Evolutionary conservation across 1,140 invertebrate genomes (phyloP), one percentile per base, ranked within the genome.

Genomic region (Cydia amplana): DNA sequence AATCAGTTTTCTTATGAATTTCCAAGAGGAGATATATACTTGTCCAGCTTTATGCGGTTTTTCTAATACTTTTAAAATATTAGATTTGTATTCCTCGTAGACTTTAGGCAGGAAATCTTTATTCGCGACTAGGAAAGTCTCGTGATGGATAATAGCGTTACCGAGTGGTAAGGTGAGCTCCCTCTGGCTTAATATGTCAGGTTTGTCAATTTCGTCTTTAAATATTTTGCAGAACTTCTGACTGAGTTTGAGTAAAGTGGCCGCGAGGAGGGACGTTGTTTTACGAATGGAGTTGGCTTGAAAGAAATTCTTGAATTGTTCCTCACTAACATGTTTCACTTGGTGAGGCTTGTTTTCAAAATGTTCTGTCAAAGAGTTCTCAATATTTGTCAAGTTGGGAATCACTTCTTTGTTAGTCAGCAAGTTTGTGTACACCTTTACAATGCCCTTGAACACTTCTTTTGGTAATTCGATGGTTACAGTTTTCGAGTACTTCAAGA

Each of bases 41-140:
- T 95, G 93, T 0, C 94, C 94, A 0, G 94, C 94, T 91, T 95
- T 95, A 74, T 95, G 94, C 1, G 95, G 95, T 81, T 95, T 95
- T 81, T 94, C 94, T 18, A 95, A 87, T 72, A 94, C 90, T 86
- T 95, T 95, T 72, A 90, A 84, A 43, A 95, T 93, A 78, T 94
- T 94, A 18, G 91, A 87, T 84, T 95, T 94, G 74, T 95, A 94
- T 77, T 94, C 91, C 46, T 93, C 87, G 84, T 94, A 95, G 78
- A 95, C 89, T 32, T 79, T 90, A 60, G 87, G 79, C 14, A 95
- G 79, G 46, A 94, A 80, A 9, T 90, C 81, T 64, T 90, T 88
- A 73, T 91, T 85, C 1, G 93, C 82, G 20, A 85, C 36, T 40
- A 92, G 28, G 72, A 93, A 93, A 60, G 85, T 85, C 1, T 82